phyloP scores from a whole-genome alignment of 1,140 invertebrate species.

The Caenorhabditis briggsae region DNA sequence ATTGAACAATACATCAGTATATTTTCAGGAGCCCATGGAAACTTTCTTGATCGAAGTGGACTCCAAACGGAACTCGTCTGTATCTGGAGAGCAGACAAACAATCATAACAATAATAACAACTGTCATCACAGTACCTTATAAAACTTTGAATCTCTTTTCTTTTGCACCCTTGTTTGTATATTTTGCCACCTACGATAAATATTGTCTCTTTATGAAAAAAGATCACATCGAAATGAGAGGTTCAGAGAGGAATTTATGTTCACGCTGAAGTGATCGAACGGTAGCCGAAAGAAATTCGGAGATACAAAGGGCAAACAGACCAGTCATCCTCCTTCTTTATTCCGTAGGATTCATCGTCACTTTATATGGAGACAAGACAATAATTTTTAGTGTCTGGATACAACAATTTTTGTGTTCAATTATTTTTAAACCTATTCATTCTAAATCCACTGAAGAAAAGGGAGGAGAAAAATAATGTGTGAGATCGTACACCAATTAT shows the following conservation, averaged over 20 bases:
- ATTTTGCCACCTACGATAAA: conserved; percentile 52
- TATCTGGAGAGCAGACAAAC: conserved; percentile 55
- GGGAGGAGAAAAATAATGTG: background rate
- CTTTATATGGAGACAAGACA: background rate
- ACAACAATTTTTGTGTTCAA: background rate
- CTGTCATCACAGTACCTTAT: conserved; percentile 24
- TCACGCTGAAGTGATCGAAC: conserved; percentile 33
- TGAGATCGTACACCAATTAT: conserved; percentile 47
- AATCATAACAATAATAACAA: background rate
- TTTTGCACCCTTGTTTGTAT: conserved; percentile 51
- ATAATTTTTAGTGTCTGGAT: background rate
- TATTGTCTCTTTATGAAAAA: background rate
- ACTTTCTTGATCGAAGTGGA: conserved; percentile 71
- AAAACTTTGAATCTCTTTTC: conserved; percentile 8
- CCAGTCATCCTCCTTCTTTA: background rate
- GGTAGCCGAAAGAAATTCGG: conserved; percentile 45
- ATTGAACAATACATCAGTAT: too few species aligned
- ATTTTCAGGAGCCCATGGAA: conserved; percentile 69
- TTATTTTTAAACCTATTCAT: background rate
- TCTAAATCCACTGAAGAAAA: background rate
- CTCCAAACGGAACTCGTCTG: conserved; percentile 70
- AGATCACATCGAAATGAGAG: background rate
- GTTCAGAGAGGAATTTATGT: background rate
- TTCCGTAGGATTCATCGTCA: background rate
- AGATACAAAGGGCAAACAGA: conserved; percentile 48